Evolutionary conservation across 2,113 vertebrate species (phyloP), one percentile per base, ranked within the genome.

Genomic region (Elephantulus edwardii): DNA sequence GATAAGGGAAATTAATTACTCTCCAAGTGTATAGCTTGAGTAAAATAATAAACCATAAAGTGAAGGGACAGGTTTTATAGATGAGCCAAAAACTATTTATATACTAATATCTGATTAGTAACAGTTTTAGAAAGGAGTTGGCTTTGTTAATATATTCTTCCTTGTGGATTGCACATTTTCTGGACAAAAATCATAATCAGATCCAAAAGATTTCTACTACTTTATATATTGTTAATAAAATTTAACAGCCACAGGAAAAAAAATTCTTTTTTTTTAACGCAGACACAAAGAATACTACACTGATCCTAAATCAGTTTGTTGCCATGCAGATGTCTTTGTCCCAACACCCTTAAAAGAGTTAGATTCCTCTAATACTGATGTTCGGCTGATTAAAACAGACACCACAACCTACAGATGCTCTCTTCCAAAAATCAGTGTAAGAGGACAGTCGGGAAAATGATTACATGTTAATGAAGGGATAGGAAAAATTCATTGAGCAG

Each of bases 151-250:
- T 64, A 90, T 70, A 86, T 72, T 90, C 88, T 91, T 88, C 92
- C 90, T 78, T 95, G 86, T 72, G 83, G 92, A 90, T 92, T 96
- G 83, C 28, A 92, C 56, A 90, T 94, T 96, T 91, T 92, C 75
- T 90, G 64, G 72, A 92, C 83, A 74, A 24, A 91, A 95, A 85
- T 91, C 82, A 91, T 87, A 86, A 92, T 93, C 87, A 83, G 58
- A 83, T 88, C 81, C 83, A 94, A 93, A 93, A 91, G 20, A 78
- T 33, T 89, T 89, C 58, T 90, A 93, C 70, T 79, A 92, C 58
- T 74, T 83, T 85, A 44, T 86, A 87, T 84, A 78, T 87, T 80
- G 48, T 89, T 94, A 89, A 85, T 93, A 88, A 64, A 90, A 90
- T 52, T 60, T 88, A 93, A 71, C 46, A 93, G 52, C 81, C 81